These are phyloP conservation scores for Harpagoxenus sublaevis DNA, from an alignment of 2,888 invertebrate species.

Conservation along the genomic window DNA sequence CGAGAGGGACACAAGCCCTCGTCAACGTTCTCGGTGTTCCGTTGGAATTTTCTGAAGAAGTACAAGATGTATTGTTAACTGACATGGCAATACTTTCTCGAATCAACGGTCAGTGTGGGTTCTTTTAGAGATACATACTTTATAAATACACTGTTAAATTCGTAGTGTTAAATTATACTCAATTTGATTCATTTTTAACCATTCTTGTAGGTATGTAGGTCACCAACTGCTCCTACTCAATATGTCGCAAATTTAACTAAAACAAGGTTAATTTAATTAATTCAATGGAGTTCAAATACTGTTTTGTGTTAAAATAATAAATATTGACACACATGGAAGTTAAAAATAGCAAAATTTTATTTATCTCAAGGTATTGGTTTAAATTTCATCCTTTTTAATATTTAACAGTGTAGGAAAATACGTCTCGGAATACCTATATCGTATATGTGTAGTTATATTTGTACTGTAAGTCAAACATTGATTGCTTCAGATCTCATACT, in stretches of 20 bases:
- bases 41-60: slow-evolving; percentile 50
- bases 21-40: slow-evolving; percentile 58
- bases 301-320: no score
- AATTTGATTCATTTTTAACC: no score
- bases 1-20: slow-evolving; percentile 39
- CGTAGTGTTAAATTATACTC: no score
- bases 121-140: neutral
- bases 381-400: no score
- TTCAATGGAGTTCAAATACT: no score
- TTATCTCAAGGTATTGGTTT: no score
- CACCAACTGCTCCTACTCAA: no score
- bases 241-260: no score
- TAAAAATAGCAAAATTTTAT: no score
- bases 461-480: neutral
- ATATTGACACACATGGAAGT: no score
- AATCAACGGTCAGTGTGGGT: neutral
- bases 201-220: no score
- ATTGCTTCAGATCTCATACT: neutral
- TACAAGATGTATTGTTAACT: slow-evolving; percentile 62
- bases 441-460: neutral
- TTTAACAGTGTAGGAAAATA: neutral
- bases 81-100: neutral
- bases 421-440: neutral
- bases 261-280: no score
- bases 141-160: neutral